A percentile compares a stretch with the other conserved stretches of the same genome.
Evolutionary conservation across 1,140 invertebrate species (phyloP).

Genomic region (Pachypeltis micranthus): DNA sequence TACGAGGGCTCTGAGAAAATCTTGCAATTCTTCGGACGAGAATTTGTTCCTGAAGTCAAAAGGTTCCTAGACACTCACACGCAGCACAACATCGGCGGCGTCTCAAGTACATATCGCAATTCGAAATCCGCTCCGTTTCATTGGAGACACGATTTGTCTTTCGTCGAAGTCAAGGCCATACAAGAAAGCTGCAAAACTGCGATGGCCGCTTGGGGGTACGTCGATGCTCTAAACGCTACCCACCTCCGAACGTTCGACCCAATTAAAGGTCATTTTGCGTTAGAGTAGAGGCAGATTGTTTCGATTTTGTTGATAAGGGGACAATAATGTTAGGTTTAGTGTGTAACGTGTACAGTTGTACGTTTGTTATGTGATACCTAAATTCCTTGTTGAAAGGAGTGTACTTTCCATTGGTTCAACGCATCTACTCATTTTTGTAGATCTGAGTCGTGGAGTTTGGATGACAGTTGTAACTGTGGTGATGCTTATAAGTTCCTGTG

Average conservation of each 20-base stretch:
- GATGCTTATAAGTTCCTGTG: no score
- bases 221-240: constrained; percentile 38
- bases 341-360: no score
- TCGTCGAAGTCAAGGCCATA: constrained; percentile 53
- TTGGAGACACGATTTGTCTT: constrained; percentile 59
- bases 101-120: constrained; percentile 71
- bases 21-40: constrained; percentile 61
- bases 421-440: no score
- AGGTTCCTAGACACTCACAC: constrained; percentile 70
- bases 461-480: no score
- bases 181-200: constrained; percentile 53
- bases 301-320: no score
- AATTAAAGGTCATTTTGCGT: constrained; percentile 26
- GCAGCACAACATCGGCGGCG: constrained; percentile 58
- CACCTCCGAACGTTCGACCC: constrained; percentile 45
- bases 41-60: constrained; percentile 53
- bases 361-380: no score
- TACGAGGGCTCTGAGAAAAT: constrained; percentile 56
- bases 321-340: no score
- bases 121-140: constrained; percentile 71
- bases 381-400: no score
- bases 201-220: constrained; percentile 72
- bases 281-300: background rate
- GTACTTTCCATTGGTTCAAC: no score
- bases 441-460: no score